Evolutionary conservation across 2,113 vertebrate genomes (phyloP).

Genomic region (Equus przewalskii): DNA sequence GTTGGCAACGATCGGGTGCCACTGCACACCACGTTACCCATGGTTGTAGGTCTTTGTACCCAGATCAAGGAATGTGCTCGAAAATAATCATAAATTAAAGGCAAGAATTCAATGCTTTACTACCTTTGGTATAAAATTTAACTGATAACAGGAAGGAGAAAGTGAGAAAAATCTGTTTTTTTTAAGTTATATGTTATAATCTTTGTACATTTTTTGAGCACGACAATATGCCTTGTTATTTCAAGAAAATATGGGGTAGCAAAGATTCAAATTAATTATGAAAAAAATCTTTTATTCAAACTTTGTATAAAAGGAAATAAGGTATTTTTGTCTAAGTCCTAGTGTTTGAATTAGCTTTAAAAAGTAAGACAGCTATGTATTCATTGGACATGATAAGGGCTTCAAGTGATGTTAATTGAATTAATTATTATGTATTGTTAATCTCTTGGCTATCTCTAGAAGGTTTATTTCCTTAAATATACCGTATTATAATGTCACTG

Average conservation of each 20-base stretch:
- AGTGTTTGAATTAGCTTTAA: constrained; percentile 4
- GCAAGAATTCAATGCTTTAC: neutral
- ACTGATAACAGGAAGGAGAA: neutral
- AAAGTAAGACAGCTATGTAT: neutral
- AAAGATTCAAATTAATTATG: neutral
- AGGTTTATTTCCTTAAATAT: constrained; percentile 47
- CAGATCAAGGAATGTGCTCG: neutral
- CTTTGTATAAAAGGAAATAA: neutral
- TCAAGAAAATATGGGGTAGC: neutral
- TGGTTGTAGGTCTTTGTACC: neutral
- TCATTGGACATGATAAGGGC: neutral
- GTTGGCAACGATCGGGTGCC: neutral
- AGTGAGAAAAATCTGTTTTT: neutral
- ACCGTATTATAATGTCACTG: constrained; percentile 4
- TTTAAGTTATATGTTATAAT: neutral
- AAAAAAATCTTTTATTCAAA: neutral
- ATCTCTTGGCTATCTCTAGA: neutral
- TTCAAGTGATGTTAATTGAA: neutral
- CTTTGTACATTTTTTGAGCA: neutral
- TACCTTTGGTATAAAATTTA: neutral
- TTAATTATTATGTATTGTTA: constrained; percentile 24
- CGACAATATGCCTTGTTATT: neutral
- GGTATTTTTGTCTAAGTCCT: neutral
- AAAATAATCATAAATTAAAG: neutral
- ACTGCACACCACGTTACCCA: too few relatives aligned